These are phyloP conservation scores for Ischnus inquisitorius DNA, from an alignment of 2,888 invertebrate genomes.

Conservation along the genomic window DNA sequence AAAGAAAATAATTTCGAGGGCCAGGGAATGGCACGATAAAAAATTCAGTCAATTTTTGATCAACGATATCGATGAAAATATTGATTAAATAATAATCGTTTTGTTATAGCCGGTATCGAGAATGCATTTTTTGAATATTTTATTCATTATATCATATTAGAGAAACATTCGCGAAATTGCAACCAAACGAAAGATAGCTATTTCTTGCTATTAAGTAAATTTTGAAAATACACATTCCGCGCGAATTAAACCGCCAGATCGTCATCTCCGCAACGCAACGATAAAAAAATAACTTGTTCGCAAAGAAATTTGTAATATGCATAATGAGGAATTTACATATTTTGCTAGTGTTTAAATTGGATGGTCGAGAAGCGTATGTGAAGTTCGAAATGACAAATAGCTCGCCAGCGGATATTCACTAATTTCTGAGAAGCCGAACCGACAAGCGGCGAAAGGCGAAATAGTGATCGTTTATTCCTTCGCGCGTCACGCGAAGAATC, in stretches of 20 bases:
- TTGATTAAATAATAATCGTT: no score
- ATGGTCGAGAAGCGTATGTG: background rate
- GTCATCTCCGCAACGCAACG: background rate
- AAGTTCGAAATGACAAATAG: background rate
- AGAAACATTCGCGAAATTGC: no score
- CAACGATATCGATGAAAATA: no score
- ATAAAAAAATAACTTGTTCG: background rate
- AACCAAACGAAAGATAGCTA: no score
- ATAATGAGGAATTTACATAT: background rate
- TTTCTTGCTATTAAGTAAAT: no score
- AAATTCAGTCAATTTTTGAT: background rate
- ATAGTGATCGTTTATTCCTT: conserved; percentile 1
- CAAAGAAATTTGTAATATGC: background rate
- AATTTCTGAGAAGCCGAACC: background rate
- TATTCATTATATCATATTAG: no score
- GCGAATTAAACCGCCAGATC: no score
- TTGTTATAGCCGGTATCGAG: no score
- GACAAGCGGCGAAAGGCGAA: background rate
- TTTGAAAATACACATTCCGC: no score
- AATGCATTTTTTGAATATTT: no score
- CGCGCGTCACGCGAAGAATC: background rate
- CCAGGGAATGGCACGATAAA: no score
- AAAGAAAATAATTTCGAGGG: no score
- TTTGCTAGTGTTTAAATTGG: background rate
- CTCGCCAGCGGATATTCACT: background rate